phyloP scores from a whole-genome alignment of 1,140 invertebrate species.

The Babylonia areolata region DNA sequence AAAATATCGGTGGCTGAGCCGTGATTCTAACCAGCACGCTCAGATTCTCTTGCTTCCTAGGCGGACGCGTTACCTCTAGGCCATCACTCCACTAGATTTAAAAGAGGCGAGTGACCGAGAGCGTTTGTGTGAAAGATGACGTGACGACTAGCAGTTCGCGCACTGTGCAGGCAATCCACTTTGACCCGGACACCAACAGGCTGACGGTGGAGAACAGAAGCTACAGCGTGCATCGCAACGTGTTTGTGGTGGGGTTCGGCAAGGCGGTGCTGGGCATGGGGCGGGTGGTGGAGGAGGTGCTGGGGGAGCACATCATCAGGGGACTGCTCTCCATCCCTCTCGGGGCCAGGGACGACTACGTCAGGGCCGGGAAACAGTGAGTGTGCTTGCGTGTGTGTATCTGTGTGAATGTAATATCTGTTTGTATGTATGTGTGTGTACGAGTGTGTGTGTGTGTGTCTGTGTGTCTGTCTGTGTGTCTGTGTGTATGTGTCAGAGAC shows the following conservation, averaged over 20 bases:
- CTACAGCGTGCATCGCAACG: conserved; percentile 72
- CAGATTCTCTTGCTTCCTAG: no score
- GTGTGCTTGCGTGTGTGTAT: no score
- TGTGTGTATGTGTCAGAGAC: neutral
- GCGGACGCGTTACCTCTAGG: no score
- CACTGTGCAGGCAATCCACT: conserved; percentile 15
- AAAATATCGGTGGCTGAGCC: no score
- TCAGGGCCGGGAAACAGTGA: conserved; percentile 63
- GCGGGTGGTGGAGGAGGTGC: conserved; percentile 81
- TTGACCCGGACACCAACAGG: conserved; percentile 14
- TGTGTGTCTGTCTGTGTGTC: neutral
- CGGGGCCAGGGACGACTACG: conserved; percentile 78
- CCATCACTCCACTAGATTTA: no score
- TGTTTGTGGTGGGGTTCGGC: conserved; percentile 88
- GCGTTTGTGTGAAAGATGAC: no score
- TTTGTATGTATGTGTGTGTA: neutral
- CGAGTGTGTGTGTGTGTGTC: neutral
- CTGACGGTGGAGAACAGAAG: conserved; percentile 53
- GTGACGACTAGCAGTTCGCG: no score
- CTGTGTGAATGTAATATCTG: neutral
- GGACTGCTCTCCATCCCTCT: conserved; percentile 88
- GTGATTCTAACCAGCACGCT: no score
- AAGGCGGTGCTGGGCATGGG: conserved; percentile 96
- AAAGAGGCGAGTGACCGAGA: no score
- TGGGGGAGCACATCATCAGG: conserved; percentile 81